These are phyloP conservation scores for Pasiphila rectangulata DNA, from an alignment of 2,888 invertebrate species.

Conservation along the genomic window DNA sequence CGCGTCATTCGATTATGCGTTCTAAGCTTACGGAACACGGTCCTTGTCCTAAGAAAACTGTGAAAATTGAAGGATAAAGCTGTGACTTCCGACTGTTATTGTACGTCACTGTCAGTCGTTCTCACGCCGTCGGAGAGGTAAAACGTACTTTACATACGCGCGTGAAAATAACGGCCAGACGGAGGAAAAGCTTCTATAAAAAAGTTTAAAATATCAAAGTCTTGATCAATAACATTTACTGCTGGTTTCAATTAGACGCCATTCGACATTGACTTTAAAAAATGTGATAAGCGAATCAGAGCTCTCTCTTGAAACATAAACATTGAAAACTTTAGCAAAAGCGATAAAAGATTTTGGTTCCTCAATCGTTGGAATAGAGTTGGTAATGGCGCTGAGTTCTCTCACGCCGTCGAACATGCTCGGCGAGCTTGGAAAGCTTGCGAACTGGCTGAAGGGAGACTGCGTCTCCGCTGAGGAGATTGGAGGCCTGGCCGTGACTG, in stretches of 20 bases:
- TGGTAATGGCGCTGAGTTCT: slow-evolving; percentile 65
- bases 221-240: too few species aligned
- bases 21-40: slow-evolving; percentile 43
- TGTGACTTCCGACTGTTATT: slow-evolving; percentile 47
- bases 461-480: slow-evolving; percentile 66
- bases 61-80: slow-evolving; percentile 31
- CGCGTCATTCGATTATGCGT: slow-evolving; percentile 43
- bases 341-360: neutral
- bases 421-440: slow-evolving; percentile 67
- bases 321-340: too few species aligned
- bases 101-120: slow-evolving; percentile 40
- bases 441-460: slow-evolving; percentile 72
- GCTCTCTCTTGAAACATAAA: neutral
- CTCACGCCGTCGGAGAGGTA: slow-evolving; percentile 34
- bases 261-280: neutral
- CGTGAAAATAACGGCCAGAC: slow-evolving; percentile 6
- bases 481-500: slow-evolving; percentile 66
- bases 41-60: slow-evolving; percentile 25
- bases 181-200: slow-evolving; percentile 21
- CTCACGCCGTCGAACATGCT: slow-evolving; percentile 67
- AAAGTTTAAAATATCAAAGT: slow-evolving; percentile 20
- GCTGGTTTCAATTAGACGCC: too few species aligned
- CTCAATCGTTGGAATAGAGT: neutral
- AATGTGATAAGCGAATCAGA: slow-evolving; percentile 10
- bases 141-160: slow-evolving; percentile 31